Evolutionary conservation across 2,113 vertebrate genomes (phyloP).

Genomic region (Petaurus breviceps): DNA sequence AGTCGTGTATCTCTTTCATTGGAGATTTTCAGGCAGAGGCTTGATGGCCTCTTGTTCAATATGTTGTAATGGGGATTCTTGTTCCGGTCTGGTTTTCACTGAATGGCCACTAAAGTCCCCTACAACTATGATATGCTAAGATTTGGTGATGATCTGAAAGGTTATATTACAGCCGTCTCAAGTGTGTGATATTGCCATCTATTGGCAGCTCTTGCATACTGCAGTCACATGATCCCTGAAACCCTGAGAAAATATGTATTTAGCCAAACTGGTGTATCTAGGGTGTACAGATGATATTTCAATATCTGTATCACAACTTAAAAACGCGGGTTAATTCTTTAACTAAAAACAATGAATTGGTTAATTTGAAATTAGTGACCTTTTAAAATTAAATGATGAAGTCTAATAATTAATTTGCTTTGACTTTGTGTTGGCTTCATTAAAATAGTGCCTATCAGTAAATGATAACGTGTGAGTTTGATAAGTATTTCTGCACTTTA

Average conservation of each 20-base stretch:
- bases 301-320: not conserved
- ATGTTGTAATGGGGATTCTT: not conserved
- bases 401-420: not conserved
- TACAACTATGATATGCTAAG: not conserved
- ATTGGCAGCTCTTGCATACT: not conserved
- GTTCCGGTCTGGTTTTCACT: not conserved
- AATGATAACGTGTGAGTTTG: not conserved
- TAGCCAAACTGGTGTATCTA: not conserved
- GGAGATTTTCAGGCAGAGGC: not conserved
- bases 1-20: not conserved
- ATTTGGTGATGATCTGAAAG: not conserved
- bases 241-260: not conserved
- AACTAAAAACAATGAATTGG: not conserved
- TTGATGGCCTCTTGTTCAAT: not conserved
- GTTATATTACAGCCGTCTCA: not conserved
- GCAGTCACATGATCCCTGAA: not conserved
- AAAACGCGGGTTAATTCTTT: not conserved
- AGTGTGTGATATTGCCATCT: not conserved
- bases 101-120: not conserved
- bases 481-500: not conserved
- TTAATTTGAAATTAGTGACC: not conserved
- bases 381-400: constrained; percentile 4
- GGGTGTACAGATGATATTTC: not conserved
- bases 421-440: not conserved
- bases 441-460: constrained; percentile 5